These are phyloP conservation scores for Betta splendens DNA, from an alignment of 2,797 vertebrate species.

Conservation along the genomic window DNA sequence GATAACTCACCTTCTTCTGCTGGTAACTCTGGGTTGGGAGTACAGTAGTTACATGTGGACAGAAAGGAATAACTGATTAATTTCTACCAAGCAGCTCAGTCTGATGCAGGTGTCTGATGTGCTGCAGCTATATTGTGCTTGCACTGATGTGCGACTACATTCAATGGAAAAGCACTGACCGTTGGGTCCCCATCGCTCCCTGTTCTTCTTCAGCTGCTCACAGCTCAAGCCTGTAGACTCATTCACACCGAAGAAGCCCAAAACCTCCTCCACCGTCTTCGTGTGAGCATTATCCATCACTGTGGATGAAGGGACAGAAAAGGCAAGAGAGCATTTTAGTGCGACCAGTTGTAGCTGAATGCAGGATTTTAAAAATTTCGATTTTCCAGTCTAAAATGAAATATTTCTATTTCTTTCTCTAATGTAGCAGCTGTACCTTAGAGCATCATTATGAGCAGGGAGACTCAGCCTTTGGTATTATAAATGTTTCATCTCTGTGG, in stretches of 20 bases:
- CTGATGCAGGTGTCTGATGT: no score
- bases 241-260: conserved; percentile 80
- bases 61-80: background rate
- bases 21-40: conserved; percentile 73
- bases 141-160: background rate
- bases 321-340: no score
- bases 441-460: no score
- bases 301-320: conserved; percentile 18
- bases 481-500: no score
- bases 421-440: no score
- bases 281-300: conserved; percentile 87
- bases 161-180: conserved; percentile 55
- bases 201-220: conserved; percentile 83
- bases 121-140: background rate
- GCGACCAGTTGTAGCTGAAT: background rate
- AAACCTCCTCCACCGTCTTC: conserved; percentile 85
- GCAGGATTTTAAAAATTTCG: background rate
- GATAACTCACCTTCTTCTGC: conserved; percentile 79
- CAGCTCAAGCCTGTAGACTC: conserved; percentile 84
- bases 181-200: conserved; percentile 83
- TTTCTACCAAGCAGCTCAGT: background rate
- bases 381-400: background rate
- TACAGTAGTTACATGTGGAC: conserved; percentile 11
- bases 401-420: no score
- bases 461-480: no score